A percentile compares a stretch with the other conserved stretches of the same genome.
Evolutionary conservation across 2,888 invertebrate genomes (phyloP).

Genomic region (Xanthia icteritia): DNA sequence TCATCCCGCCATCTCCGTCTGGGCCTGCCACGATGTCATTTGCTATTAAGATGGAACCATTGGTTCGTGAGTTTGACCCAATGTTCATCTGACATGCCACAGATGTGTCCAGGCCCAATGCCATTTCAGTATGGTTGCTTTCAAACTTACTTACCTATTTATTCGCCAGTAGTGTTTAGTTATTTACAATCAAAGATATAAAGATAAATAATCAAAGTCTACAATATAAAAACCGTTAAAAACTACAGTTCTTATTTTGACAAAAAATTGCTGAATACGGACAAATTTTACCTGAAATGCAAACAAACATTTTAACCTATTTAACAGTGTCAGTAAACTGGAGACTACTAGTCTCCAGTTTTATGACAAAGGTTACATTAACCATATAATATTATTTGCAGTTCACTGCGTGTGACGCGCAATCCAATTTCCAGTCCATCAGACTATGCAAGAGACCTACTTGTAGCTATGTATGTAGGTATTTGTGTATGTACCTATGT

Average conservation of each 20-base stretch:
- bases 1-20: not conserved
- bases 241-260: not conserved
- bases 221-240: not conserved
- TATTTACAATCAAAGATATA: not conserved
- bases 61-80: not conserved
- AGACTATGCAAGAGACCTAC: slow-evolving; percentile 22
- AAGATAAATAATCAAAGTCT: too few species aligned
- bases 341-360: slow-evolving; percentile 3
- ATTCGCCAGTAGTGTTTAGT: not conserved
- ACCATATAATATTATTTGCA: slow-evolving; percentile 34
- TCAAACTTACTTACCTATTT: not conserved
- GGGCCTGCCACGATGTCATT: not conserved
- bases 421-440: slow-evolving; percentile 59
- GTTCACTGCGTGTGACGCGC: slow-evolving; percentile 36
- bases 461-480: not conserved
- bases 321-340: not conserved
- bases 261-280: not conserved
- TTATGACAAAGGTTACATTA: slow-evolving; percentile 21
- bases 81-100: not conserved
- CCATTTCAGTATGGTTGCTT: not conserved
- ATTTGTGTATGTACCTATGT: not conserved
- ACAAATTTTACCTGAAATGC: not conserved
- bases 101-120: not conserved
- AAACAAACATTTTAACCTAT: not conserved
- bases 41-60: not conserved